Base-by-base conservation (phyloP, 2,797 vertebrate species). In the Gymnodraco acuticeps region DNA sequence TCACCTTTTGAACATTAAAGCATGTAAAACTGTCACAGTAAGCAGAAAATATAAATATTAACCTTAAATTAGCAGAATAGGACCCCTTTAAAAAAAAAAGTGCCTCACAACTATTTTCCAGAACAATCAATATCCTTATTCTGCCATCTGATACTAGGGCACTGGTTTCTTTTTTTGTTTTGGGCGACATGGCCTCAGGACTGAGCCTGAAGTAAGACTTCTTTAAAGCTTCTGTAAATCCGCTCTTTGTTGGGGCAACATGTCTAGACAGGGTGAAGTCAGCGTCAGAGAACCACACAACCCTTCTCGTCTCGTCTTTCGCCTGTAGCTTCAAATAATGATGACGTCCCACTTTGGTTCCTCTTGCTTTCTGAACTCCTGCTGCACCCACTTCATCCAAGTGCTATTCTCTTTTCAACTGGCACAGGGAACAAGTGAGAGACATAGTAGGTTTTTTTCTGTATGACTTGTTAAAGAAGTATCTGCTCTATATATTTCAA, bases 231-330 rank as follows among this genome's bases (percentile, higher is more conserved):
- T 52, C 20, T 64, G 45, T 63, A 48, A 84, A 79, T 69, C 81
- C 43, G 1, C 0, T 41, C 50, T 75, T 65, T 68, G 65, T 70
- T 3, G 19, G 33, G 8, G 9, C 15, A 31, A 70, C 75, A 1
- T 70, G 78, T 78, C 83, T 76, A 56, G 77, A 87, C 82, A 33
- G 73, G 85, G 10, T 43, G 64, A 63, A 31, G 68, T 38, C 72
- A 3, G 61, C 42, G 31, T 86, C 43, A 17, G 53, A 61, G 77
- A 70, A 76, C 81, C 87, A 23, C 77, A 72, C 81, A 76, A 65
- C 61, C 46, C 56, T 41, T 78, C 53, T 20, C 38, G 2, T 66
- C 63, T 70, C 27, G 42, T 71, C 12, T 68, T 15, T 31, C 9
- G 15, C 60, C 69, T 41, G 4, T 13, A 66, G 50, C 72, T 59